phyloP scores from a whole-genome alignment of 23 tunicate species.

The Aplidium turbinatum region DNA sequence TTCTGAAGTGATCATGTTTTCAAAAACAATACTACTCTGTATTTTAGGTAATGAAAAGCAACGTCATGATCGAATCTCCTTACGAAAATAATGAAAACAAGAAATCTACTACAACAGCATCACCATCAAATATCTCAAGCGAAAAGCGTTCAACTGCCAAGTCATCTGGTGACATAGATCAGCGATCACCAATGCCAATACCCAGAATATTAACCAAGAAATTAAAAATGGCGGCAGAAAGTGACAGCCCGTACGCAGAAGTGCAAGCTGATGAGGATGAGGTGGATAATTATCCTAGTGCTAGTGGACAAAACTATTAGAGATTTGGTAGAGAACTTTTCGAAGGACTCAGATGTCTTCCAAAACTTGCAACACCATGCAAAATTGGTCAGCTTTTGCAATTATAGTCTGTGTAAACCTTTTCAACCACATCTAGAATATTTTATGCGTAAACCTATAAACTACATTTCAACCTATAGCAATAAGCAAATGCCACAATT shows the following conservation, averaged over 20 bases:
- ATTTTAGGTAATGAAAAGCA: slow-evolving; percentile 6
- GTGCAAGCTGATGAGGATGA: background rate
- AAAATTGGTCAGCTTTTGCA: too few species aligned
- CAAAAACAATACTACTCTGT: background rate
- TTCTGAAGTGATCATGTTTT: background rate
- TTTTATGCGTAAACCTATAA: too few species aligned
- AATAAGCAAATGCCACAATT: too few species aligned
- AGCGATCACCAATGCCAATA: slow-evolving; percentile 1
- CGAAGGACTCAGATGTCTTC: too few species aligned
- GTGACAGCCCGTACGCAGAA: background rate
- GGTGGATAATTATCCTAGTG: too few species aligned
- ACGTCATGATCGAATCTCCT: slow-evolving; percentile 6
- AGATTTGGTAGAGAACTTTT: too few species aligned
- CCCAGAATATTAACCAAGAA: background rate
- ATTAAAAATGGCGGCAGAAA: background rate
- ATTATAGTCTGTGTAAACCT: too few species aligned
- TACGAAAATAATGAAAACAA: background rate
- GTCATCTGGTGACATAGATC: background rate
- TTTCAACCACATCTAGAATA: too few species aligned
- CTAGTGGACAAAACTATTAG: too few species aligned
- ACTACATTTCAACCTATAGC: too few species aligned
- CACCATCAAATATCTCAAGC: background rate
- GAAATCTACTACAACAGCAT: background rate
- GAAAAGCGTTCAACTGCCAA: background rate
- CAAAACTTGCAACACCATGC: too few species aligned